phyloP scores from a whole-genome alignment of 2,888 invertebrate genomes.

The Apomyelois bistriatella region DNA sequence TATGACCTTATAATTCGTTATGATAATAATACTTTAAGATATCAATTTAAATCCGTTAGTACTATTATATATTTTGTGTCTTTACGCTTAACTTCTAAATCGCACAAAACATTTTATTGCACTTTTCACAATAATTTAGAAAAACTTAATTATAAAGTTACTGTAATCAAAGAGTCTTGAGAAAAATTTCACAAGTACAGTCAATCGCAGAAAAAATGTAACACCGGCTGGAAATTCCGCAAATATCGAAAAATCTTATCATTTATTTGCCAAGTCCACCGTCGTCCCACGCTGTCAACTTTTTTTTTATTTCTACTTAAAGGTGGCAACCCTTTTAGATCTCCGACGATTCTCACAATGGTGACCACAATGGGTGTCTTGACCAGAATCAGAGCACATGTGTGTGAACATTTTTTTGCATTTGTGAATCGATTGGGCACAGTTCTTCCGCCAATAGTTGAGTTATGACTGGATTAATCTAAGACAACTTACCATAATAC shows the following conservation, averaged over 20 bases:
- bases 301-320: constrained; percentile 48
- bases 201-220: neutral
- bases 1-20: too few relatives aligned
- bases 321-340: constrained; percentile 69
- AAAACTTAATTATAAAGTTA: neutral
- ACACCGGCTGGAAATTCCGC: neutral
- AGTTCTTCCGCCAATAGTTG: constrained; percentile 26
- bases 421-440: constrained; percentile 35
- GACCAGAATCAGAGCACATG: constrained; percentile 71
- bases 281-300: constrained; percentile 69
- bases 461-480: too few relatives aligned
- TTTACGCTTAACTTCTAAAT: too few relatives aligned
- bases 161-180: constrained; percentile 8
- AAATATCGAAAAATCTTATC: constrained; percentile 11
- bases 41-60: too few relatives aligned
- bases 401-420: constrained; percentile 49
- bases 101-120: too few relatives aligned
- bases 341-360: constrained; percentile 51
- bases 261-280: constrained; percentile 20
- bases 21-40: too few relatives aligned
- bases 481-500: too few relatives aligned
- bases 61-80: too few relatives aligned
- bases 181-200: neutral
- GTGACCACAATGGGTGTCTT: constrained; percentile 64
- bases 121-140: too few relatives aligned